Conservation (phyloP, 2,113 vertebrate genomes). For the Bubalus kerabau region DNA sequence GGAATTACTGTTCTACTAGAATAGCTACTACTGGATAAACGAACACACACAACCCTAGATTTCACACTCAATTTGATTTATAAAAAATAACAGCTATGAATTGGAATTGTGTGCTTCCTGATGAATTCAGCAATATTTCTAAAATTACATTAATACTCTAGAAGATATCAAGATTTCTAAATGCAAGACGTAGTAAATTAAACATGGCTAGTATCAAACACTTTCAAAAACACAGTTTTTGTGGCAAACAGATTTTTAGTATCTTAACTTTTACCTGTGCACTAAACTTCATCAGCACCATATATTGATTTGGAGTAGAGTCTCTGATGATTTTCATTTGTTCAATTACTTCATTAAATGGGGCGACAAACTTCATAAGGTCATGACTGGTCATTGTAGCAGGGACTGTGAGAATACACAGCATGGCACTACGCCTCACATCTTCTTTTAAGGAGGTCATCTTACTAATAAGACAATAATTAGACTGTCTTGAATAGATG, state of each 20-base stretch:
- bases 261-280: conserved; percentile 84
- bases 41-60: background rate
- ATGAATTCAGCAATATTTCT: background rate
- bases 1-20: background rate
- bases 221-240: conserved; percentile 35
- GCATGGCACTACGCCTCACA: conserved; percentile 93
- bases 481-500: conserved; percentile 51
- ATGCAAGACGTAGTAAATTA: conserved; percentile 11
- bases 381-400: conserved; percentile 98
- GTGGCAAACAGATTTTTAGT: conserved; percentile 29
- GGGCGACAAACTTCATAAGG: conserved; percentile 98
- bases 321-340: conserved; percentile 99
- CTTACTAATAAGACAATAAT: conserved; percentile 85
- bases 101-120: background rate
- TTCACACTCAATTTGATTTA: background rate
- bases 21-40: background rate
- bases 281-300: conserved; percentile 97
- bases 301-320: conserved; percentile 98
- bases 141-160: background rate
- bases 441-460: conserved; percentile 97
- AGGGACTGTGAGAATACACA: conserved; percentile 95
- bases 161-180: background rate
- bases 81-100: background rate
- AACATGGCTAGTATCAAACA: conserved; percentile 1
- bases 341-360: conserved; percentile 96